Evolutionary conservation across 2,888 invertebrate genomes (phyloP).

Genomic region (Drosophila yooni): DNA sequence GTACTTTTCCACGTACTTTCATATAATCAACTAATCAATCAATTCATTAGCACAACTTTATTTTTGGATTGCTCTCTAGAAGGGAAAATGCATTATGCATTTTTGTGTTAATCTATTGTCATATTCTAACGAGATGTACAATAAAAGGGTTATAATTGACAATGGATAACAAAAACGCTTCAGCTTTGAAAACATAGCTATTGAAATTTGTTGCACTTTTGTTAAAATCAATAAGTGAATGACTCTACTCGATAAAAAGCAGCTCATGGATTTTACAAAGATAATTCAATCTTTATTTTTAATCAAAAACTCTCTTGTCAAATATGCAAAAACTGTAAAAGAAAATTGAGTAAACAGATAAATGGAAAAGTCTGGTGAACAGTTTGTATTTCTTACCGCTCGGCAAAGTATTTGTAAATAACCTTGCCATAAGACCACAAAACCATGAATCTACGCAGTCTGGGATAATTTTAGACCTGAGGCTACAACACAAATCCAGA

Average conservation of each 20-base stretch:
- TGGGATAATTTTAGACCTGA: conserved; percentile 61
- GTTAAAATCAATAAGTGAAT: not conserved
- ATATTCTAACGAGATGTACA: not conserved
- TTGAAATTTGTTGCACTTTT: no score
- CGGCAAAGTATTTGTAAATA: conserved; percentile 25
- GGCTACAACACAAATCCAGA: conserved; percentile 42
- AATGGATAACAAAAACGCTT: not conserved
- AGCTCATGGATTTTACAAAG: not conserved
- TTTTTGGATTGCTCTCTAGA: not conserved
- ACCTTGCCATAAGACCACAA: conserved; percentile 36
- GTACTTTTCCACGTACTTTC: not conserved
- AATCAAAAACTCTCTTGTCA: not conserved
- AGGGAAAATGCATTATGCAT: not conserved
- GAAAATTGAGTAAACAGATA: not conserved
- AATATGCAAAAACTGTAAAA: not conserved
- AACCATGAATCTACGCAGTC: conserved; percentile 54
- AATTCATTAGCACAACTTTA: not conserved
- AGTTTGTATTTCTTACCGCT: not conserved
- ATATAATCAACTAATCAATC: not conserved
- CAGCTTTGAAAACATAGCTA: not conserved
- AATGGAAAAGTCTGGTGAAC: not conserved
- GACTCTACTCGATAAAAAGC: not conserved
- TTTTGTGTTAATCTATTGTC: not conserved
- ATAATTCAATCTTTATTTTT: not conserved
- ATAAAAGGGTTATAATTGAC: not conserved